These are phyloP conservation scores for Drosophila willistoni DNA, from an alignment of 1,140 invertebrate genomes.

Conservation along the genomic window DNA sequence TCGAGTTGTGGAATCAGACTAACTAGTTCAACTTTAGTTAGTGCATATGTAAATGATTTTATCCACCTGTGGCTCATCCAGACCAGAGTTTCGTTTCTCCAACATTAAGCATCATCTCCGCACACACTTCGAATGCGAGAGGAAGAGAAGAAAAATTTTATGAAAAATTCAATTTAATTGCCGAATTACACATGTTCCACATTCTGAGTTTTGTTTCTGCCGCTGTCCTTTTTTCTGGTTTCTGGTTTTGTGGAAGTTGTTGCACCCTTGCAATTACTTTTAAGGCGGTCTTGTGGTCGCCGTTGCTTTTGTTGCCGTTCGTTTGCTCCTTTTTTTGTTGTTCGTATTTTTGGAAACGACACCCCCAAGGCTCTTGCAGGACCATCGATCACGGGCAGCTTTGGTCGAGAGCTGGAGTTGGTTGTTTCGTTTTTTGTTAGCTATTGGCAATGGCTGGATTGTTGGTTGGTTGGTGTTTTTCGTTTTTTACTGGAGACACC, in stretches of 20 bases:
- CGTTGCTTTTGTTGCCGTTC: background rate
- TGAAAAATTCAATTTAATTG: constrained; percentile 83
- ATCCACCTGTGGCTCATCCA: constrained; percentile 43
- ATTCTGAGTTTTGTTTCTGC: constrained; percentile 59
- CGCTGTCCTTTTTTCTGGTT: constrained; percentile 22
- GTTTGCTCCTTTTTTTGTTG: constrained; percentile 1
- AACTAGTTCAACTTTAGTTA: background rate
- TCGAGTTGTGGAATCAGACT: too few species aligned
- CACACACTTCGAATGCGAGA: constrained; percentile 10
- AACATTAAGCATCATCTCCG: constrained; percentile 36
- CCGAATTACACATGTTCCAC: constrained; percentile 82
- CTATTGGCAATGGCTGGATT: constrained; percentile 64
- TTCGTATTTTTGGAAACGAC: constrained; percentile 58
- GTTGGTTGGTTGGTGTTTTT: background rate
- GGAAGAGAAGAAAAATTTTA: constrained; percentile 58
- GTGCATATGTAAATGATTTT: constrained; percentile 47
- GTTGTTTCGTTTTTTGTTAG: constrained; percentile 63
- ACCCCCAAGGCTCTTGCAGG: constrained; percentile 62
- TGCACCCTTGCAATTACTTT: constrained; percentile 81
- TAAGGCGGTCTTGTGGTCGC: constrained; percentile 47
- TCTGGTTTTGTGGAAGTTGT: constrained; percentile 24
- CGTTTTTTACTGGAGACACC: constrained; percentile 41
- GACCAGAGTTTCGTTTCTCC: constrained; percentile 19
- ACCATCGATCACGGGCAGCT: constrained; percentile 80
- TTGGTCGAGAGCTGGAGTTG: constrained; percentile 67